A percentile compares a stretch with the other conserved stretches of the same genome.
phyloP scores from a whole-genome alignment of 1,140 invertebrate species.

The roundworm (Caenorhabditis elegans) region WBcel235 BX284602.5:7756001-7756500 shows the following conservation, averaged over 20 bases:
- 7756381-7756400: constrained; percentile 11
- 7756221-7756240: not conserved
- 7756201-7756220: not conserved
- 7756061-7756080: not conserved
- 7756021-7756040: not conserved
- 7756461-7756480: constrained; percentile 1
- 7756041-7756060: not conserved
- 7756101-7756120: not conserved
- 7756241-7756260: not conserved
- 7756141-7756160: not conserved
- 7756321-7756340: not conserved
- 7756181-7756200: too few species aligned
- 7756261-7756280: not conserved
- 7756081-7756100: not conserved
- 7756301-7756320: not conserved
- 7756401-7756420: not conserved
- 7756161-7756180: too few species aligned
- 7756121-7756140: not conserved
- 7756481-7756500: not conserved
- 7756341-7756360: constrained; percentile 10
- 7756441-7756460: too few species aligned
- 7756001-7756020: not conserved
- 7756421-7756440: too few species aligned
- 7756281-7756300: constrained; percentile 3
- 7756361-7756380: constrained; percentile 12